phyloP scores from a whole-genome alignment of 1,140 invertebrate genomes.

The Paralvinella palmiformis region DNA sequence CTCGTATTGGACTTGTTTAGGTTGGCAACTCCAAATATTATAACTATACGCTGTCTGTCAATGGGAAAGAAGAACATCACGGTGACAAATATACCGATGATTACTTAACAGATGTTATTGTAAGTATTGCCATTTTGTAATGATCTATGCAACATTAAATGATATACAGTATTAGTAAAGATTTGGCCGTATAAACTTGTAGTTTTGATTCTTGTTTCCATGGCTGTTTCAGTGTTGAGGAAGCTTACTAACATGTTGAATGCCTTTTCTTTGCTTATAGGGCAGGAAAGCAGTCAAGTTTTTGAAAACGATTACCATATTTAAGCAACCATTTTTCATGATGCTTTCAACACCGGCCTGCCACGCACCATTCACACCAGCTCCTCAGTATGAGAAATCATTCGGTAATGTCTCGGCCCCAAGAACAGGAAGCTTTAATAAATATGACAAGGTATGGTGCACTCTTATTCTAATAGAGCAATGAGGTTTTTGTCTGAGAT shows the following conservation, averaged over 20 bases:
- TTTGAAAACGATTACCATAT: not conserved
- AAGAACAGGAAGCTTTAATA: constrained; percentile 69
- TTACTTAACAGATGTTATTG: constrained; percentile 81
- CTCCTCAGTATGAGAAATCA: constrained; percentile 60
- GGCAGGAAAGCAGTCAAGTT: constrained; percentile 4
- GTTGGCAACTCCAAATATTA: constrained; percentile 82
- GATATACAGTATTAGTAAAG: not conserved
- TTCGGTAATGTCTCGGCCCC: constrained; percentile 60
- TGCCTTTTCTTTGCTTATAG: constrained; percentile 6
- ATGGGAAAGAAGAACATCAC: constrained; percentile 60
- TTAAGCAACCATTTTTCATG: constrained; percentile 68
- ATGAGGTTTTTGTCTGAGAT: no score
- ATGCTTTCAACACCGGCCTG: constrained; percentile 75
- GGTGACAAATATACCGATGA: constrained; percentile 57
- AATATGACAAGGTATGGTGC: constrained; percentile 6
- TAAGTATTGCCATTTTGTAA: constrained; percentile 50
- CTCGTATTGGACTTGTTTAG: constrained; percentile 18
- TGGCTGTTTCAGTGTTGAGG: no score
- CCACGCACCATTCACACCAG: constrained; percentile 76
- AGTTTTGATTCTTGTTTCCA: no score
- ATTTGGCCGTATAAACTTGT: no score
- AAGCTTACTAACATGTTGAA: no score
- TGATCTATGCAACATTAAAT: not conserved
- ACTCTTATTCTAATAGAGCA: not conserved
- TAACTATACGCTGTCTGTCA: constrained; percentile 78